Evolutionary conservation across 2,888 invertebrate genomes (phyloP).

Genomic region (Tanytarsus gracilentus): DNA sequence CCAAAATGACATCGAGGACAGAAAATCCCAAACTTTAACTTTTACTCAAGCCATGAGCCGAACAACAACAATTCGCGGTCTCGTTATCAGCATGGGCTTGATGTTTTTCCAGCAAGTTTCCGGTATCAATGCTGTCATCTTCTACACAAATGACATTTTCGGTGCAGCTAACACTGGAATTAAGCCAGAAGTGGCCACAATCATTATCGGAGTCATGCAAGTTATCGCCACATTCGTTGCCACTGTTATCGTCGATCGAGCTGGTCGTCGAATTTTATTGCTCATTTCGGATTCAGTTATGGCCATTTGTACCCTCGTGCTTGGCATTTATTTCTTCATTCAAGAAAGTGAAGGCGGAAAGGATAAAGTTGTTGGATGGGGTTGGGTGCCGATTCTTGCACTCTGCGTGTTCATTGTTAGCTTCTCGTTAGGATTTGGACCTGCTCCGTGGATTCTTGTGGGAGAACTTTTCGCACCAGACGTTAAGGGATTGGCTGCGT

Average conservation of each 20-base stretch:
- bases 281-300: slow-evolving; percentile 61
- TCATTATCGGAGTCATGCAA: slow-evolving; percentile 77
- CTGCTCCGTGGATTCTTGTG: slow-evolving; percentile 58
- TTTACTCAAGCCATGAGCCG: slow-evolving; percentile 50
- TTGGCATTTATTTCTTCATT: slow-evolving; percentile 60
- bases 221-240: slow-evolving; percentile 58
- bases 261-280: slow-evolving; percentile 69
- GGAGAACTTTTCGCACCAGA: slow-evolving; percentile 73
- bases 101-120: slow-evolving; percentile 87
- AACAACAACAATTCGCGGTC: slow-evolving; percentile 52
- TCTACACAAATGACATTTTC: slow-evolving; percentile 70
- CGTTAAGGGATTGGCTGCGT: slow-evolving; percentile 66
- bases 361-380: slow-evolving; percentile 47
- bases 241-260: slow-evolving; percentile 66
- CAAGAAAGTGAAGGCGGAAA: slow-evolving; percentile 38
- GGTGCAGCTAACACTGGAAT: slow-evolving; percentile 44
- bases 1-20: slow-evolving; percentile 46
- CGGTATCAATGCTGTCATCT: slow-evolving; percentile 75
- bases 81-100: slow-evolving; percentile 63
- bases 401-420: slow-evolving; percentile 68
- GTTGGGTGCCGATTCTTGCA: slow-evolving; percentile 66
- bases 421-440: slow-evolving; percentile 78
- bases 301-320: slow-evolving; percentile 57
- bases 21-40: slow-evolving; percentile 48
- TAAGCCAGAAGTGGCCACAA: slow-evolving; percentile 54